These are phyloP conservation scores for Scolopax mira DNA, from an alignment of 2,113 vertebrate species.

Conservation along the genomic window DNA sequence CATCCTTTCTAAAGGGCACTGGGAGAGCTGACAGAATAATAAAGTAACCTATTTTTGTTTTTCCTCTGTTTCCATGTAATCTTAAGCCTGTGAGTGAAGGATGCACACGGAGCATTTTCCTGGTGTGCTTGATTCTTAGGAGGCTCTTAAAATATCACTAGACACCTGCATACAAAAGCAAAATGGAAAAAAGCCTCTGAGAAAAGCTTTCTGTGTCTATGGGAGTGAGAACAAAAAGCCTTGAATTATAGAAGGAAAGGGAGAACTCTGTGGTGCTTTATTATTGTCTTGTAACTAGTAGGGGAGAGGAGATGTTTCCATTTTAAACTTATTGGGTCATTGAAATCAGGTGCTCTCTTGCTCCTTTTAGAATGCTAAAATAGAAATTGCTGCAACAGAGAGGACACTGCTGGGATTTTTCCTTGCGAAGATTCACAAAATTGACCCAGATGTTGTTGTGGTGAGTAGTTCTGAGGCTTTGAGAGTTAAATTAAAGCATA, in stretches of 20 bases:
- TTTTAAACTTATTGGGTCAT: conserved; percentile 44
- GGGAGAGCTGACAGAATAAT: background rate
- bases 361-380: conserved; percentile 85
- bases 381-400: conserved; percentile 92
- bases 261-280: conserved; percentile 28
- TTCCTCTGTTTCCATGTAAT: background rate
- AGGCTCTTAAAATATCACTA: conserved; percentile 40
- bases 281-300: conserved; percentile 39
- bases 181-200: conserved; percentile 19
- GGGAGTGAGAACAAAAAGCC: conserved; percentile 15
- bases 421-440: conserved; percentile 95
- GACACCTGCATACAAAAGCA: conserved; percentile 49
- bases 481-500: conserved; percentile 8
- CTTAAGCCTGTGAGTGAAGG: background rate
- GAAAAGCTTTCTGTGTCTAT: conserved; percentile 20
- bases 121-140: conserved; percentile 31
- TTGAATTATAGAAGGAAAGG: conserved; percentile 16
- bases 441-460: conserved; percentile 96
- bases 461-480: conserved; percentile 77
- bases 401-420: conserved; percentile 93
- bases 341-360: conserved; percentile 57
- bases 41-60: background rate
- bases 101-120: background rate
- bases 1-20: background rate
- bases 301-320: conserved; percentile 34